phyloP scores from a whole-genome alignment of 2,888 invertebrate genomes.

The Pandemis cinnamomeana region DNA sequence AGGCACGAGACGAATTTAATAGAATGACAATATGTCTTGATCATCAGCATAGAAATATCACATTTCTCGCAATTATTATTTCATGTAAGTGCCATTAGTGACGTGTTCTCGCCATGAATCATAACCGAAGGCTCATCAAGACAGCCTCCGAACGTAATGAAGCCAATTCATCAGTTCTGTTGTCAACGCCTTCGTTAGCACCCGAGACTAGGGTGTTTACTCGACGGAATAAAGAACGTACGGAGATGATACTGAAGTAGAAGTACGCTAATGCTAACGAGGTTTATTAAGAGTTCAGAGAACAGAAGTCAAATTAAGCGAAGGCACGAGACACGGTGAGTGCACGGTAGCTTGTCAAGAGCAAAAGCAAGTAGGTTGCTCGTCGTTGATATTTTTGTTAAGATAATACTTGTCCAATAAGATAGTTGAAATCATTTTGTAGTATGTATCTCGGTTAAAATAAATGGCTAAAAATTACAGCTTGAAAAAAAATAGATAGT shows the following conservation, averaged over 20 bases:
- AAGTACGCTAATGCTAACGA: neutral
- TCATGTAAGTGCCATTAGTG: slow-evolving; percentile 16
- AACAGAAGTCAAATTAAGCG: neutral
- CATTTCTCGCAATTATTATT: neutral
- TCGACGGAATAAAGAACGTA: slow-evolving; percentile 15
- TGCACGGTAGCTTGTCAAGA: too few species aligned
- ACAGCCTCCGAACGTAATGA: slow-evolving; percentile 20
- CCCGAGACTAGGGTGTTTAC: slow-evolving; percentile 29
- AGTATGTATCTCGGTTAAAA: too few species aligned
- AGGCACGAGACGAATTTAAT: too few species aligned
- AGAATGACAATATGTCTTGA: too few species aligned
- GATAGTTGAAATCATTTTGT: too few species aligned
- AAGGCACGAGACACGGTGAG: too few species aligned
- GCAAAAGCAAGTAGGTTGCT: too few species aligned
- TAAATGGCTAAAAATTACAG: too few species aligned
- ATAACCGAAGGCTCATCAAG: slow-evolving; percentile 19
- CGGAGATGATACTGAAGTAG: slow-evolving; percentile 7
- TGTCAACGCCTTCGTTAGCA: slow-evolving; percentile 34
- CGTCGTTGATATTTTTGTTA: too few species aligned
- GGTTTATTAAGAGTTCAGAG: neutral
- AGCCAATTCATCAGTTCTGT: slow-evolving; percentile 31
- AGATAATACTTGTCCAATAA: too few species aligned
- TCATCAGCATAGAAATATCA: too few species aligned
- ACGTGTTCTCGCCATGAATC: slow-evolving; percentile 3
- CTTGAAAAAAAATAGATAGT: too few species aligned